phyloP scores from a whole-genome alignment of 2,888 invertebrate species.

The Eupithecia tripunctaria region DNA sequence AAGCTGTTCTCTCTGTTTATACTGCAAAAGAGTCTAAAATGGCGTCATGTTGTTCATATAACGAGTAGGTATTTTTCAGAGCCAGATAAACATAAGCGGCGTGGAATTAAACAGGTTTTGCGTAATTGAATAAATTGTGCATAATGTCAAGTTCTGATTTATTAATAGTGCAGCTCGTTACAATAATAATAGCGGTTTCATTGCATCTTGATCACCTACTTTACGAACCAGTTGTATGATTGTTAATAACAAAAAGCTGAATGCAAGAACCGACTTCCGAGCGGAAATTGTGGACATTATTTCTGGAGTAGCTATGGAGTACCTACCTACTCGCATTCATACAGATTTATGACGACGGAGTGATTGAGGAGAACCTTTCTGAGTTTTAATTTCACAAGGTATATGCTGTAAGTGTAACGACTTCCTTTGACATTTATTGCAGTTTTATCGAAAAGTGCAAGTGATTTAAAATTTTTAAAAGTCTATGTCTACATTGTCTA shows the following conservation, averaged over 20 bases:
- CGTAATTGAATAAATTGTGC: slow-evolving; percentile 27
- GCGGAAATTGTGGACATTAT: slow-evolving; percentile 42
- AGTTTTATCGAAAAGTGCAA: neutral
- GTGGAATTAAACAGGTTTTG: slow-evolving; percentile 18
- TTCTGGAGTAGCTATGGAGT: slow-evolving; percentile 4
- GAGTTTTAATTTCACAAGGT: slow-evolving; percentile 16
- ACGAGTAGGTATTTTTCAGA: neutral
- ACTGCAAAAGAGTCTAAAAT: neutral
- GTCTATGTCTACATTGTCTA: neutral
- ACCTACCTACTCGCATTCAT: slow-evolving; percentile 10
- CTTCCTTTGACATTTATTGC: slow-evolving; percentile 4
- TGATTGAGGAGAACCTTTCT: slow-evolving; percentile 20
- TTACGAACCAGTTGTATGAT: slow-evolving; percentile 28
- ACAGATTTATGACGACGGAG: slow-evolving; percentile 15
- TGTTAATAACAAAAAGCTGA: neutral
- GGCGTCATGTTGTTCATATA: neutral
- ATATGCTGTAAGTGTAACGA: neutral
- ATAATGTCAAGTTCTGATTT: slow-evolving; percentile 34
- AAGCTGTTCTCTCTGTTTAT: neutral
- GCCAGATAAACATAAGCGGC: neutral
- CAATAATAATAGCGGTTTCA: slow-evolving; percentile 30
- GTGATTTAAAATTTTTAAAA: neutral
- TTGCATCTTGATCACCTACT: slow-evolving; percentile 38
- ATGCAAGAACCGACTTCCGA: slow-evolving; percentile 44
- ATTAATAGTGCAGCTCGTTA: slow-evolving; percentile 29